Percentiles rank a stretch among this genome's conserved stretches.
phyloP scores from a whole-genome alignment of 1,140 invertebrate species.

The Zaprionus taronus region DNA sequence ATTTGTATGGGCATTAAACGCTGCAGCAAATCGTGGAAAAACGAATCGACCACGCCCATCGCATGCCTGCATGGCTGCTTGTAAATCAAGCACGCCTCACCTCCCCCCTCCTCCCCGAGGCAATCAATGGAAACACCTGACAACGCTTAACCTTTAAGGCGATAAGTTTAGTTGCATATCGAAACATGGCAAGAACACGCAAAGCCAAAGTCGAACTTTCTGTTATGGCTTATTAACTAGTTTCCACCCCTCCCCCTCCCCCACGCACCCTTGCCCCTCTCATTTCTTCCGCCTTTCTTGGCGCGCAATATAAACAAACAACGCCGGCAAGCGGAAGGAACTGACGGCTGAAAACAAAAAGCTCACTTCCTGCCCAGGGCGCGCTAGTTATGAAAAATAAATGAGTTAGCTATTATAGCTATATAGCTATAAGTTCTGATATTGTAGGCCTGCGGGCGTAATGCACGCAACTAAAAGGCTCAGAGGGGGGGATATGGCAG shows the following conservation, averaged over 20 bases:
- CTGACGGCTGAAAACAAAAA: constrained; percentile 82
- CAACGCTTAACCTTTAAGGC: constrained; percentile 42
- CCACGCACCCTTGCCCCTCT: background rate
- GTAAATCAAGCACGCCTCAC: constrained; percentile 35
- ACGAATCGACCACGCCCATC: constrained; percentile 46
- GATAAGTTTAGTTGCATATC: constrained; percentile 47
- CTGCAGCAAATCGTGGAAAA: constrained; percentile 6
- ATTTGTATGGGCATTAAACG: constrained; percentile 48
- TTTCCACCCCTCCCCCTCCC: background rate
- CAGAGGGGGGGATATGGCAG: constrained; percentile 24
- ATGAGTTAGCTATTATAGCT: constrained; percentile 52
- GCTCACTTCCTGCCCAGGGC: constrained; percentile 64
- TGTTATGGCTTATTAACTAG: constrained; percentile 50
- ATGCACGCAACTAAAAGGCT: constrained; percentile 71
- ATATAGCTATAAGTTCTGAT: background rate
- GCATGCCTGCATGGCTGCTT: constrained; percentile 14
- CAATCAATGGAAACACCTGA: constrained; percentile 56
- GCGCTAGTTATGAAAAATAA: constrained; percentile 72
- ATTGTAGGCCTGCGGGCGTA: constrained; percentile 38
- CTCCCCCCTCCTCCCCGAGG: background rate
- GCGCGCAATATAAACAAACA: constrained; percentile 48
- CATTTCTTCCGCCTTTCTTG: background rate
- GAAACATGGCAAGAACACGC: constrained; percentile 40
- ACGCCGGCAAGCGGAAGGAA: constrained; percentile 68
- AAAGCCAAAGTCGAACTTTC: constrained; percentile 34